These are phyloP conservation scores for Fukomys damarensis DNA, from an alignment of 2,113 vertebrate genomes.

Conservation along the genomic window DNA sequence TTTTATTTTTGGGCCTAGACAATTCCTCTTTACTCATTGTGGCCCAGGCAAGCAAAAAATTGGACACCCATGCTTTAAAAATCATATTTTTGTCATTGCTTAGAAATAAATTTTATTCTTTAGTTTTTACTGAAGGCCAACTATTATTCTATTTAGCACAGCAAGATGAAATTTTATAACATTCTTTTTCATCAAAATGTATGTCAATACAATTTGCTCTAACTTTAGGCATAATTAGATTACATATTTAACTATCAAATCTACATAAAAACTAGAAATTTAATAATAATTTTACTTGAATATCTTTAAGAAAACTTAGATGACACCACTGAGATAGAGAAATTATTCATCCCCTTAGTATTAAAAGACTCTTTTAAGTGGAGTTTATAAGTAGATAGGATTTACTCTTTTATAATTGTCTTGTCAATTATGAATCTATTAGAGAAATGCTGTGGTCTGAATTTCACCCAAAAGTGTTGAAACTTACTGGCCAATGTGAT, in stretches of 20 bases:
- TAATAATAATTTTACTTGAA: constrained; percentile 25
- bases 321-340: not conserved
- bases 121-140: constrained; percentile 12
- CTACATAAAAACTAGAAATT: constrained; percentile 3
- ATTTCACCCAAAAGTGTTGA: not conserved
- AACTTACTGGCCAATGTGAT: not conserved
- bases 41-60: not conserved
- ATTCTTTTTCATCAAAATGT: constrained; percentile 11
- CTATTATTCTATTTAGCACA: not conserved
- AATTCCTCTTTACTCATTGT: not conserved
- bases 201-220: constrained; percentile 20
- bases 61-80: not conserved
- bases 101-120: constrained; percentile 13
- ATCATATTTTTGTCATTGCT: not conserved
- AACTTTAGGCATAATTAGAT: not conserved
- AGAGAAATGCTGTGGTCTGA: not conserved
- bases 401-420: constrained; percentile 40
- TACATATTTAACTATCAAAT: constrained; percentile 27
- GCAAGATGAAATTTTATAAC: constrained; percentile 1
- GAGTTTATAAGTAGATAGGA: not conserved
- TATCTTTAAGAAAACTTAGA: not conserved
- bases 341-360: constrained; percentile 30
- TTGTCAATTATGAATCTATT: not conserved
- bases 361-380: constrained; percentile 33
- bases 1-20: not conserved